These are phyloP conservation scores for Rhyacophila brunnea DNA, from an alignment of 1,140 invertebrate genomes.

Conservation along the genomic window DNA sequence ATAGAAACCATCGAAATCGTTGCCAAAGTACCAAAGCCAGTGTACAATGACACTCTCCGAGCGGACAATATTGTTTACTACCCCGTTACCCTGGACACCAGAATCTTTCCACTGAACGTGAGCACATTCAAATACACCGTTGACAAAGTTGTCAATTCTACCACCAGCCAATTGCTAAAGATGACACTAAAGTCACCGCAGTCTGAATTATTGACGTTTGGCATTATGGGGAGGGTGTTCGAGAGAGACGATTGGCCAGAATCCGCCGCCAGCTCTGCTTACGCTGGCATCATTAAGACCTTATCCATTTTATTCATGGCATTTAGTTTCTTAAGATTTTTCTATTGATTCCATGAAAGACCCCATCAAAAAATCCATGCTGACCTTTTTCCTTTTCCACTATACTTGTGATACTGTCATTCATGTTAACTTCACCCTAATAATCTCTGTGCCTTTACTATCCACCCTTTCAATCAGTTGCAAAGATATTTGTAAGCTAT, in stretches of 20 bases:
- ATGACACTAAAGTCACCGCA: conserved; percentile 5
- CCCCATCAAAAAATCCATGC: too few species aligned
- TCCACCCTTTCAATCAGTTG: background rate
- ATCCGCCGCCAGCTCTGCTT: background rate
- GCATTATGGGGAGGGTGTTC: conserved; percentile 43
- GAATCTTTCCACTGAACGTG: conserved; percentile 42
- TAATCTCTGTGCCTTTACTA: background rate
- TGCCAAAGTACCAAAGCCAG: conserved; percentile 39
- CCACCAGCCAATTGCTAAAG: background rate
- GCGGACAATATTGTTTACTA: conserved; percentile 39
- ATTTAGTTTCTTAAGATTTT: too few species aligned
- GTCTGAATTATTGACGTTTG: conserved; percentile 35
- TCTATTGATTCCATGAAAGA: too few species aligned
- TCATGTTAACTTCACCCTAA: too few species aligned
- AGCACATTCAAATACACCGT: conserved; percentile 33
- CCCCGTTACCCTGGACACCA: conserved; percentile 41
- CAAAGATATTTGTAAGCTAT: too few species aligned
- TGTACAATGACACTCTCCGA: conserved; percentile 27
- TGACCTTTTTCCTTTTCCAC: too few species aligned
- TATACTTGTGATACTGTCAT: too few species aligned
- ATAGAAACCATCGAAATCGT: conserved; percentile 38
- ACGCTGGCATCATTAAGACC: too few species aligned
- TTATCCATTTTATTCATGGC: too few species aligned
- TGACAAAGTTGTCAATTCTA: background rate
- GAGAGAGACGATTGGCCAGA: conserved; percentile 20